These are phyloP conservation scores for Clupea harengus DNA, from an alignment of 2,113 vertebrate species.

Conservation along the genomic window DNA sequence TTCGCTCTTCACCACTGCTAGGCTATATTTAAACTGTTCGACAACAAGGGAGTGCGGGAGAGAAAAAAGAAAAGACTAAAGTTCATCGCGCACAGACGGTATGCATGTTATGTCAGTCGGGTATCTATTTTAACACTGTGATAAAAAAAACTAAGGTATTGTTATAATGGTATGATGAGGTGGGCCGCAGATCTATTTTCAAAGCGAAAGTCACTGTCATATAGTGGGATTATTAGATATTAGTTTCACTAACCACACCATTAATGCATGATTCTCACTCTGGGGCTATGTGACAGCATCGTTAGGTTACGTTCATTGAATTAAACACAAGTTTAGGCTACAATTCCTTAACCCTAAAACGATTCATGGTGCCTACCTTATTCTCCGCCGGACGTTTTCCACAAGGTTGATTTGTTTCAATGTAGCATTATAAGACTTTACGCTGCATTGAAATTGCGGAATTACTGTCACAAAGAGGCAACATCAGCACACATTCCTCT, in stretches of 20 bases:
- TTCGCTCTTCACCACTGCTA: conserved; percentile 5
- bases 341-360: background rate
- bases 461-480: background rate
- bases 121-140: background rate
- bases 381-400: background rate
- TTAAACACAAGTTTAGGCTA: background rate
- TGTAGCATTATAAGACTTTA: background rate
- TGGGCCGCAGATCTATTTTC: too few species aligned
- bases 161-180: background rate
- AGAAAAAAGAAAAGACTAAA: background rate
- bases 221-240: background rate
- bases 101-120: background rate
- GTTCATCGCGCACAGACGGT: background rate
- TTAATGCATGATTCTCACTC: background rate
- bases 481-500: background rate
- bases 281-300: background rate
- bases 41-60: background rate
- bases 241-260: background rate
- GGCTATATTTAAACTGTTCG: conserved; percentile 1
- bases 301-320: background rate
- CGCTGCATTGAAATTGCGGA: background rate
- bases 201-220: too few species aligned
- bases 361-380: background rate
- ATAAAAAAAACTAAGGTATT: background rate
- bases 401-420: background rate